A percentile compares a stretch with the other conserved stretches of the same genome.
These are phyloP conservation scores for Orchestia grillus DNA, from an alignment of 1,140 invertebrate genomes.

Conservation along the genomic window DNA sequence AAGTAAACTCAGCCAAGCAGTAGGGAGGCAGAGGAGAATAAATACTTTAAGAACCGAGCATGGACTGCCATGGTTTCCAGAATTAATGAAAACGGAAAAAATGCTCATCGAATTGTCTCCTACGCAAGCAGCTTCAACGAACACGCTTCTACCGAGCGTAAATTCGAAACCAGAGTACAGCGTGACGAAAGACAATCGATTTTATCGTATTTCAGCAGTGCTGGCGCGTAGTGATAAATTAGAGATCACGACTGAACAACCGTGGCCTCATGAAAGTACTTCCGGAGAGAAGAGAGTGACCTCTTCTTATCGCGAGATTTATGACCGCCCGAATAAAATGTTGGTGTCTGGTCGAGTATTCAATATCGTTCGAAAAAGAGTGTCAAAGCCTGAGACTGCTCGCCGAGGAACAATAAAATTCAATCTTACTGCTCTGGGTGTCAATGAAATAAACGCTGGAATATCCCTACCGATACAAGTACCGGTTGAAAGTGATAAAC, in stretches of 20 bases:
- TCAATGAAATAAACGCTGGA: not conserved
- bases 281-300: not conserved
- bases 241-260: not conserved
- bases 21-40: not conserved
- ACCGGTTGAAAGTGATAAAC: not conserved
- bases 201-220: not conserved
- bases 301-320: not conserved
- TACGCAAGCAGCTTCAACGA: not conserved
- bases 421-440: not conserved
- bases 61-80: not conserved
- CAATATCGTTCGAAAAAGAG: not conserved
- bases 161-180: not conserved
- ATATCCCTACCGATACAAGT: not conserved
- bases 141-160: not conserved
- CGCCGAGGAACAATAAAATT: not conserved
- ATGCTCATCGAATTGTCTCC: not conserved
- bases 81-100: not conserved
- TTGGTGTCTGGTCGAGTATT: not conserved
- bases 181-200: not conserved
- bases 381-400: not conserved
- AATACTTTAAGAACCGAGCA: not conserved
- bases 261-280: not conserved
- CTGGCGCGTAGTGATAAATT: not conserved
- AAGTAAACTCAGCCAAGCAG: not conserved
- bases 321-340: slow-evolving; percentile 3